Evolutionary conservation across 2,113 vertebrate species (phyloP).

Genomic region (Cnemophilus loriae): DNA sequence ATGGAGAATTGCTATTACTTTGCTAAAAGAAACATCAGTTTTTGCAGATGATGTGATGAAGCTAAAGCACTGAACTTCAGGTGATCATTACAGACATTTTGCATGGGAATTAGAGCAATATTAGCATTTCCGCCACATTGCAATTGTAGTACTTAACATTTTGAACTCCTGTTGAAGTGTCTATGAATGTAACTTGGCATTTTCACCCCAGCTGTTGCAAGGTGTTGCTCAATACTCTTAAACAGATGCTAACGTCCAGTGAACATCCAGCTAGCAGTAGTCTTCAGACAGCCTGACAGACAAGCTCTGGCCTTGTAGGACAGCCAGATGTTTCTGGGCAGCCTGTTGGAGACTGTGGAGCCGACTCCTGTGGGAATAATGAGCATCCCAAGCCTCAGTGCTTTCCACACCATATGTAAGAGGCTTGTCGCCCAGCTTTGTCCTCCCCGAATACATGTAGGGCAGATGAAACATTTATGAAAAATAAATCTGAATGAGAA

Average conservation of each 20-base stretch:
- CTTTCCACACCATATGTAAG: conserved; percentile 48
- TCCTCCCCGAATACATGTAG: not conserved
- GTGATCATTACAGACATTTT: not conserved
- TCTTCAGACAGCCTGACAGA: conserved; percentile 54
- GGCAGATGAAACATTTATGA: conserved; percentile 11
- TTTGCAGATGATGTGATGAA: not conserved
- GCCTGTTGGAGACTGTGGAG: not conserved
- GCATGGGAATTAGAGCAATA: not conserved
- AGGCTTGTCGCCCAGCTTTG: conserved; percentile 19
- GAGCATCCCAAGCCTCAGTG: not conserved
- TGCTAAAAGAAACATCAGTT: not conserved
- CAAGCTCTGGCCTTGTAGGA: conserved; percentile 31
- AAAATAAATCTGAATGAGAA: conserved; percentile 25
- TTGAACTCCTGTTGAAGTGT: conserved; percentile 1
- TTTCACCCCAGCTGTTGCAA: conserved; percentile 20
- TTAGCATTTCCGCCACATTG: not conserved
- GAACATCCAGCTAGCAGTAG: conserved; percentile 49
- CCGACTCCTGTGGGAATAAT: not conserved
- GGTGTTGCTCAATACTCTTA: conserved; percentile 47
- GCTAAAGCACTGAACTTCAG: not conserved
- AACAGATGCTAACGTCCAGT: conserved; percentile 37
- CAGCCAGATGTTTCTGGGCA: conserved; percentile 50
- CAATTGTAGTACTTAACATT: not conserved
- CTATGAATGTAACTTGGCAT: conserved; percentile 22
- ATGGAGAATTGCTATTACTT: not conserved